Base-by-base conservation (phyloP, 2,113 vertebrate genomes). In the Mesitornis unicolor region DNA sequence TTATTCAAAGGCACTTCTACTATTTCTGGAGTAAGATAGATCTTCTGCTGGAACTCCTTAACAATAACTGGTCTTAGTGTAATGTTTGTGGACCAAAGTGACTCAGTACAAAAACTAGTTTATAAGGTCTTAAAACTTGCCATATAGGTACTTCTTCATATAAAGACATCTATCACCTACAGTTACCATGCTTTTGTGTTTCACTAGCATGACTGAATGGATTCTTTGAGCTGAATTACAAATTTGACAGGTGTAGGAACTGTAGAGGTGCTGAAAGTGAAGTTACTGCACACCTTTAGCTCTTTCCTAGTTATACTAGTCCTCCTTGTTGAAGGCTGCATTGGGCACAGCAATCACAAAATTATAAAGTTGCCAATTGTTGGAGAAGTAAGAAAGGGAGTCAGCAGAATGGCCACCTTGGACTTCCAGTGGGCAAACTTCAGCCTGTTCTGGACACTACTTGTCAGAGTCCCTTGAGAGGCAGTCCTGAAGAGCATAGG, bases 291-390 rank as follows among this genome's bases (percentile, higher is more conserved):
- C 2, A 13, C 4, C 4, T 84, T 25, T 61, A 24, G 48, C 50
- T 56, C 53, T 79, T 61, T 7, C 10, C 22, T 50, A n/a, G n/a
- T n/a, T n/a, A n/a, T n/a, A n/a, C n/a, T n/a, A n/a, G n/a, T n/a
- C n/a, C n/a, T n/a, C n/a, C n/a, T n/a, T n/a, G n/a, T n/a, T n/a
- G n/a, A n/a, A n/a, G n/a, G n/a, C n/a, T n/a, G n/a, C n/a, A n/a
- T n/a, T n/a, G n/a, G n/a, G 14, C 13, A 53, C 25, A 54, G 31
- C 13, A 50, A 50, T 0, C 36, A n/a, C n/a, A n/a, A n/a, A 13
- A 43, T 76, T 63, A 53, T 43, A 74, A 9, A 10, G 1, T 84
- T 64, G n/a, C n/a, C n/a, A n/a, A n/a, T n/a, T n/a, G n/a, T n/a
- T n/a, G n/a, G n/a, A n/a, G n/a, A n/a, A n/a, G n/a, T n/a, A n/a